These are phyloP conservation scores for Capromys pilorides DNA, from an alignment of 2,797 vertebrate genomes.

Conservation along the genomic window DNA sequence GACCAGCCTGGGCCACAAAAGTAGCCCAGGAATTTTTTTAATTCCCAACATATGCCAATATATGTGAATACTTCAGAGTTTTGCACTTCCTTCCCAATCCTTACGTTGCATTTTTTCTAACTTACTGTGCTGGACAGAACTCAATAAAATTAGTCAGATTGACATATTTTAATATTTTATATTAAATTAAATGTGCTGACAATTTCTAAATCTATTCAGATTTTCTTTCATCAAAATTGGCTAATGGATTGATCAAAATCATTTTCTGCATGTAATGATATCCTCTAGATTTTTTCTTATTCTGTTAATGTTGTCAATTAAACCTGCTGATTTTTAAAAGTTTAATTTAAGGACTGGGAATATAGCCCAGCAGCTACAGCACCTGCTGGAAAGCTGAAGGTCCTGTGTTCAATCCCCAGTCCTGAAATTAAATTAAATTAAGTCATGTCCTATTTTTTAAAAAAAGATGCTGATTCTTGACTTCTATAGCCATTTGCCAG, in stretches of 20 bases:
- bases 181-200: not conserved
- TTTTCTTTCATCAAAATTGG: not conserved
- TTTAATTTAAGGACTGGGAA: not conserved
- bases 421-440: too few relatives aligned
- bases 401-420: too few relatives aligned
- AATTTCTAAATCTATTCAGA: not conserved
- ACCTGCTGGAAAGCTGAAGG: too few relatives aligned
- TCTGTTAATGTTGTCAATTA: not conserved
- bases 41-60: not conserved
- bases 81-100: not conserved
- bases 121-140: not conserved
- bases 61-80: not conserved
- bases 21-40: too few relatives aligned
- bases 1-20: too few relatives aligned
- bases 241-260: not conserved
- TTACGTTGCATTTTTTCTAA: not conserved
- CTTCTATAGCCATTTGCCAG: not conserved
- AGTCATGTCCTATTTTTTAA: too few relatives aligned
- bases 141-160: not conserved
- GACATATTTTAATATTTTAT: not conserved
- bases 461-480: not conserved
- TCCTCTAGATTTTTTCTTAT: not conserved
- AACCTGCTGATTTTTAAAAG: not conserved
- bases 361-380: too few relatives aligned
- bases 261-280: constrained; percentile 17